Percentiles rank a stretch among this genome's conserved stretches.
Evolutionary conservation across 2,888 invertebrate species (phyloP).

Genomic region (Icerya purchasi): DNA sequence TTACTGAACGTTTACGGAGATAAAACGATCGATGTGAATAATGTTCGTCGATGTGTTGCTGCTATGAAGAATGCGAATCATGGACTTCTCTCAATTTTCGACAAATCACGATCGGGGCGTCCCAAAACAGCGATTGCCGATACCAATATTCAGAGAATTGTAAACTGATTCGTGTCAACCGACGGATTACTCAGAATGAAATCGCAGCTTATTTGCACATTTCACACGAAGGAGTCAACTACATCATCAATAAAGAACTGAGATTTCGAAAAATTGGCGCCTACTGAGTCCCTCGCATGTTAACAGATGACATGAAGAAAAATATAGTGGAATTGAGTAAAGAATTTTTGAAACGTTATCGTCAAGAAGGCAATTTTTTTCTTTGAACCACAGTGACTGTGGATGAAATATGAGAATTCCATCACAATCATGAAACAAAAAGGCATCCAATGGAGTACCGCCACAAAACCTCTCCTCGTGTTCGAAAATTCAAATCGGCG

Average conservation of each 20-base stretch:
- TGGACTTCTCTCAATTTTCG: neutral
- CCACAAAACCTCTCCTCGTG: conserved; percentile 3
- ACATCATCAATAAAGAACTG: conserved; percentile 2
- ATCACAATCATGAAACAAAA: too few relatives aligned
- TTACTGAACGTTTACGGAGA: conserved; percentile 4
- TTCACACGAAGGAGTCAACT: conserved; percentile 4
- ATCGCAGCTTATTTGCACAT: neutral
- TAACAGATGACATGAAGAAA: conserved; percentile 6
- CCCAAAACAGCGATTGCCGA: neutral
- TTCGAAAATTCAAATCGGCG: conserved; percentile 6
- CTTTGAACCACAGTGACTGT: conserved; percentile 8
- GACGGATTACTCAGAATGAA: conserved; percentile 3
- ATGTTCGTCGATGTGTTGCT: conserved; percentile 3
- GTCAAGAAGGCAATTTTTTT: conserved; percentile 1
- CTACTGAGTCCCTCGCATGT: conserved; percentile 7
- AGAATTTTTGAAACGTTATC: conserved; percentile 4
- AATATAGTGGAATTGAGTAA: neutral
- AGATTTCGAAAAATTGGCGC: conserved; percentile 7
- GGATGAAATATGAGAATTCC: conserved; percentile 11
- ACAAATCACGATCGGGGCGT: neutral
- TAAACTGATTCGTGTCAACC: conserved; percentile 1
- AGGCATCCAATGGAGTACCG: too few relatives aligned
- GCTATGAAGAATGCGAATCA: neutral
- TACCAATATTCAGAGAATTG: neutral
- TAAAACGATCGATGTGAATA: conserved; percentile 6